Evolutionary conservation across 2,113 vertebrate genomes (phyloP).

Genomic region (Mormyrus iriodes): DNA sequence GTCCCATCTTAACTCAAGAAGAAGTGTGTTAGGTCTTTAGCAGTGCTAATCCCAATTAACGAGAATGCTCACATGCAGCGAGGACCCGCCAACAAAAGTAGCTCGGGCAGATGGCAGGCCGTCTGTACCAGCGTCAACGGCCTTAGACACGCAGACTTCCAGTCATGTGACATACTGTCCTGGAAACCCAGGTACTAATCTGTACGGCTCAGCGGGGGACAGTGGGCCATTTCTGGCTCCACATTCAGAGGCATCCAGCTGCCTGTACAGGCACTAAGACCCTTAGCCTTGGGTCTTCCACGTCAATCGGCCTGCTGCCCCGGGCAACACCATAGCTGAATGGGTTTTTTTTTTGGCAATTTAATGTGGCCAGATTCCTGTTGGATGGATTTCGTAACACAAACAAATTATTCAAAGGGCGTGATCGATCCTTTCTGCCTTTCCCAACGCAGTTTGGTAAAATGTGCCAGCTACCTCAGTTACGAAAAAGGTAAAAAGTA

Average conservation of each 20-base stretch:
- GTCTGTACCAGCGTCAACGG: conserved; percentile 44
- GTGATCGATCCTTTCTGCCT: background rate
- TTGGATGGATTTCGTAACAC: background rate
- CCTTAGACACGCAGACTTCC: conserved; percentile 15
- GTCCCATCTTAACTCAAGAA: conserved; percentile 11
- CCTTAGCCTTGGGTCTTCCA: background rate
- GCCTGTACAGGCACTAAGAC: background rate
- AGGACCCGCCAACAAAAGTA: conserved; percentile 38
- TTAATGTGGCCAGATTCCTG: background rate
- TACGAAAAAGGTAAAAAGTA: background rate
- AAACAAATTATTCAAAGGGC: background rate
- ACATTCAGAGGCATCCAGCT: background rate
- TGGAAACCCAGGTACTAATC: conserved; percentile 39
- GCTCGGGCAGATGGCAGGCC: conserved; percentile 59
- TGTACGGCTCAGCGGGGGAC: conserved; percentile 32
- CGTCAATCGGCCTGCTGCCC: background rate
- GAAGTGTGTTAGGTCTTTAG: conserved; percentile 28
- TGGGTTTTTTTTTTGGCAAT: background rate
- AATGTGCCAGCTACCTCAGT: background rate
- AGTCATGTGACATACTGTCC: conserved; percentile 35
- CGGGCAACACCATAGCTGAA: background rate
- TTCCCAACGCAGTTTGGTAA: background rate
- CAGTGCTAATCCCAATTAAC: conserved; percentile 47
- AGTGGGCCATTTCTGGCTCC: conserved; percentile 19
- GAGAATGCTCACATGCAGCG: conserved; percentile 40